Evolutionary conservation across 2,797 vertebrate species (phyloP), one percentile per base, ranked within the genome.

Genomic region (Arctocebus calabarensis): DNA sequence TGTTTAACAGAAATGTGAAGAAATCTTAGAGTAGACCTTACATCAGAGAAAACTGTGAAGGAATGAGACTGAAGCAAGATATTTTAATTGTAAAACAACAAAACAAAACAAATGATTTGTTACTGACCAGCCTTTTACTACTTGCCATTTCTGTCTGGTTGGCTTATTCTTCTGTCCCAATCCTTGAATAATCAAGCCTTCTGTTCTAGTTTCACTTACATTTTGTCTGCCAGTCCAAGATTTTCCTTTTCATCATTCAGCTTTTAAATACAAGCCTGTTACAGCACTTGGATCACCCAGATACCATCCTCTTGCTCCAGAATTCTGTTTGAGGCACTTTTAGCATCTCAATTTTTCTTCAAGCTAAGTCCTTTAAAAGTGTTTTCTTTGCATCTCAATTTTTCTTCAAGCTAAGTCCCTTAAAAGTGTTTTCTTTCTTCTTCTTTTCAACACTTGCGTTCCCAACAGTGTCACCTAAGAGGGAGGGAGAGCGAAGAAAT

Each of bases 111-210:
- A 78, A 40, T 45, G 10, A 43, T 70, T 68, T 78, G 40, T n/a
- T 61, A 12, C 68, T 70, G 71, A 61, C 29, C 62, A 43, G 43
- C 37, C 52, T 61, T 84, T 13, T 17, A 7, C 40, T 62, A 55
- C 85, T 57, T 79, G 19, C 14, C 43, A 17, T 64, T 92, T 88
- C 55, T 84, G 55, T 68, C 52, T 70, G 87, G 27, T 77, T 84
- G 90, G 52, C 68, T 92, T 19, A 71, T 62, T 73, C 17, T 79
- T 84, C 32, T 73, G 37, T 57, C 55, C n/a, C 34, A 55, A 25
- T 79, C 32, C 57, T 95, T 79, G 57, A 79, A 66, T 57, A 34
- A 85, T 20, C n/a, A 89, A 93, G 7, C 7, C 70, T 92, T 57
- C 37, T 12, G 68, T 61, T 78, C 12, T 73, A 57, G 5, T 55